Base-by-base conservation (phyloP, 2,113 vertebrate species). In the Leucopsar rothschildi region DNA sequence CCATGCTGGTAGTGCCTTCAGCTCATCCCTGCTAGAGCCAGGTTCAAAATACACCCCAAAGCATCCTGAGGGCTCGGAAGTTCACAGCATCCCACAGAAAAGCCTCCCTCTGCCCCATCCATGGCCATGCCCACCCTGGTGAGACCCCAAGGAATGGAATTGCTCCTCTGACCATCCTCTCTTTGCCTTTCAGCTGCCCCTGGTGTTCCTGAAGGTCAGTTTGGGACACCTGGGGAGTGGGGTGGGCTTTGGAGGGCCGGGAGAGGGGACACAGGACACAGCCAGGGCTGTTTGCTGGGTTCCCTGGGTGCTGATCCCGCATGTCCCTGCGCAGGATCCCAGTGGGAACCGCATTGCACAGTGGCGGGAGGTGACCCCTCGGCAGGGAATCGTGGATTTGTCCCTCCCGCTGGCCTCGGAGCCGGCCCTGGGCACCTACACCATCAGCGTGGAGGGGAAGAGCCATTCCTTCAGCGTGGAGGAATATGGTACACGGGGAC, bases 201-300 rank as follows among this genome's bases (percentile, higher is more conserved):
- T 91, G 9, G 90, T 96, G 73, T 4, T 91, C 70, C 85, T 96
- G 82, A 61, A 96, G 94, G 95, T 96, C 85, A 96, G 95, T 91
- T 17, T 57, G 90, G 50, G 87, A 31, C 52, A 5, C 1, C 15
- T 11, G 8, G 22, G 57, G 79, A 10, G 19, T 0, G 15, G 21
- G 10, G 39, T 11, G 86, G 82, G 80, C 24, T 49, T 10, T 22
- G 82, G 61, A 53, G 45, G 35, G 78, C 35, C 19, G 33, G 68
- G 35, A 16, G 8, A 31, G 35, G 49, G 63, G 55, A 35, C 31
- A 23, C 37, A 7, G 25, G 17, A 20, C 0, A 2, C 31, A 27
- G 40, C 42, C 47, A 5, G 14, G n/a, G 68, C 44, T 49, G 25
- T 10, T 5, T 31, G 64, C 31, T 3, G 28, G n/a, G 13, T 16